Conservation (phyloP, 2,797 vertebrate species). For the Coccyzus lansbergi region DNA sequence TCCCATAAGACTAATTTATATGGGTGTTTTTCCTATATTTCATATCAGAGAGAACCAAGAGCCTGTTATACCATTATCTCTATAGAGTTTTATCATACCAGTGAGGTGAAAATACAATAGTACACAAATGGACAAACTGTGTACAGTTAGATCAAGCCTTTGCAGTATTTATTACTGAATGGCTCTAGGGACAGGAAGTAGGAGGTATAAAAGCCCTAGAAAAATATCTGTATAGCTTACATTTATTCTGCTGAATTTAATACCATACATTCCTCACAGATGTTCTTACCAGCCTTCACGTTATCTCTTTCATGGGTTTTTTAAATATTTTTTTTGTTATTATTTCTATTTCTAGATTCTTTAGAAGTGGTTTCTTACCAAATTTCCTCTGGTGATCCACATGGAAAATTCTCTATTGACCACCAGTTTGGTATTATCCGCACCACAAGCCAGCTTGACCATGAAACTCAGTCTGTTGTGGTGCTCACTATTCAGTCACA, state of each 20-base stretch:
- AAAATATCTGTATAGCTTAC: conserved; percentile 1
- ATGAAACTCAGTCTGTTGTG: conserved; percentile 80
- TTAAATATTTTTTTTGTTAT: not conserved
- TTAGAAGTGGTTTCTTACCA: conserved; percentile 82
- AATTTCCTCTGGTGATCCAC: conserved; percentile 88
- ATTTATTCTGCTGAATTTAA: not conserved
- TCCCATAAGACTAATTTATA: not conserved
- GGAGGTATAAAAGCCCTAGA: not conserved
- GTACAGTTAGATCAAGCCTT: not conserved
- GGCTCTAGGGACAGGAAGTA: not conserved
- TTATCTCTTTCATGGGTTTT: not conserved
- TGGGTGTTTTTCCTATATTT: not conserved
- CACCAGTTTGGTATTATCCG: conserved; percentile 84
- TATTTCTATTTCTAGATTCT: conserved; percentile 76
- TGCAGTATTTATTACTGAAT: not conserved
- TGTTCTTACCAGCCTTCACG: not conserved
- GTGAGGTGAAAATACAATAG: conserved; percentile 5
- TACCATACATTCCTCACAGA: not conserved
- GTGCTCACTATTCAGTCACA: conserved; percentile 87
- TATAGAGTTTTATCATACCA: not conserved
- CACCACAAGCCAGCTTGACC: conserved; percentile 83
- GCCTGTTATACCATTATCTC: conserved; percentile 28
- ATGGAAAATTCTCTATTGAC: conserved; percentile 84
- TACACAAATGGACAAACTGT: not conserved
- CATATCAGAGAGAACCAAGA: not conserved